phyloP scores from a whole-genome alignment of 2,113 vertebrate species.

The Sphaerodactylus townsendi region DNA sequence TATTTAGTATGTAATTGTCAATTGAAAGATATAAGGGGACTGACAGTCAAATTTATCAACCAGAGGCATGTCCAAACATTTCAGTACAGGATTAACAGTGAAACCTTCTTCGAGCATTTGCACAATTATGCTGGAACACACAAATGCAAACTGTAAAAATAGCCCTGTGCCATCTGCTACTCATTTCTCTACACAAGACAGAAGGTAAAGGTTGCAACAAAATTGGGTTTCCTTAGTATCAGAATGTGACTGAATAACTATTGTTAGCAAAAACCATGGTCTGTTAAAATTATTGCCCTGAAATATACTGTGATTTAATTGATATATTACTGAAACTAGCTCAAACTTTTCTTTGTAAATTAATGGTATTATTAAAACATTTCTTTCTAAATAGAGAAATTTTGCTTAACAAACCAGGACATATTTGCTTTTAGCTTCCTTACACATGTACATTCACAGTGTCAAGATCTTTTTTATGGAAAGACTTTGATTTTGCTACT shows the following conservation, averaged over 20 bases:
- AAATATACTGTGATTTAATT: slow-evolving; percentile 2
- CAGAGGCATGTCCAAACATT: slow-evolving; percentile 60
- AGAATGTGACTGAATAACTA: slow-evolving; percentile 57
- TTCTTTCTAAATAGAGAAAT: background rate
- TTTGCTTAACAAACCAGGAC: background rate
- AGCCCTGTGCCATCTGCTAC: slow-evolving; percentile 73
- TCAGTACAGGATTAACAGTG: slow-evolving; percentile 63
- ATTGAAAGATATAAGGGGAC: slow-evolving; percentile 31
- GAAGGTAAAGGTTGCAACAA: slow-evolving; percentile 65
- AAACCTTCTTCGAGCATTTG: slow-evolving; percentile 67
- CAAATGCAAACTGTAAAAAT: slow-evolving; percentile 73
- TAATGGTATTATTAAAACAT: background rate
- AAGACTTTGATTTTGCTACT: slow-evolving; percentile 1
- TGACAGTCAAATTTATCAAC: slow-evolving; percentile 18
- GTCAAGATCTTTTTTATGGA: background rate
- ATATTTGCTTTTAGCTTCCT: background rate
- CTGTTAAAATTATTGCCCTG: slow-evolving; percentile 49
- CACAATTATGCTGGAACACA: slow-evolving; percentile 73
- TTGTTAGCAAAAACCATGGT: slow-evolving; percentile 56
- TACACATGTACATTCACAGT: background rate
- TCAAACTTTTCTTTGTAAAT: background rate
- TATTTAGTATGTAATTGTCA: background rate
- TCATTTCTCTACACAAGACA: slow-evolving; percentile 65
- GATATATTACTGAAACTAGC: background rate
- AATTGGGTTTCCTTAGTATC: slow-evolving; percentile 56